Base-by-base conservation (phyloP, 2,888 invertebrate genomes). In the Balanococcus diminutus region DNA sequence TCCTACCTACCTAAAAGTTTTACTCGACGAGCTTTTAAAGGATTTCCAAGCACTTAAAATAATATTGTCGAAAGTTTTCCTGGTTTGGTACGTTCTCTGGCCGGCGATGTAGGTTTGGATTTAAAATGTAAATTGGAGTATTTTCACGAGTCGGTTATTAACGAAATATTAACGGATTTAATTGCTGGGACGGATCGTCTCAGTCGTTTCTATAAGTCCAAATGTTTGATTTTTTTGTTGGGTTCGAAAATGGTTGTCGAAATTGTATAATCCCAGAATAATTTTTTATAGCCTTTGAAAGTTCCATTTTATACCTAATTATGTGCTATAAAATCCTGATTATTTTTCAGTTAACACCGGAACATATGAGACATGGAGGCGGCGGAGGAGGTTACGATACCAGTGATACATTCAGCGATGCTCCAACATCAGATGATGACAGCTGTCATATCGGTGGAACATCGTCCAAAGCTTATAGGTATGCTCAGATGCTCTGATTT, bases 371-470 rank as follows among this genome's bases (percentile, higher is more conserved):
- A 11, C 84, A 84, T 84, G 84, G 46, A 46, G 46, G 84, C 86
- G 87, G 87, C 28, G 88, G 84, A 86, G 87, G 87, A 32, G 88
- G 88, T n/a, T 89, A 91, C 87, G 91, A 90, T 85, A 91, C 90
- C 86, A 90, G 91, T 87, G 90, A 90, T 82, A 91, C 91, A 3
- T 91, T 91, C 88, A 91, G 91, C 87, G 91, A 91, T 87, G 90
- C 90, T 0, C 91, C 91, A n/a, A 91, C 91, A n/a, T 89, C 89
- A 84, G 88, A 88, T 61, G 88, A 89, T 89, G 88, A 89, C 28
- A 88, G 88, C 86, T 88, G 88, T 86, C 90, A 90, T 67, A 89
- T 86, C 82, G 87, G 88, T 3, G 91, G 91, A 0, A 87, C 86
- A 31, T 87, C 91, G 91, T 81, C 86, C 51, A 82, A 22, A 51